Base-by-base conservation (phyloP, 1,140 invertebrate genomes). In the Panulirus ornatus region DNA sequence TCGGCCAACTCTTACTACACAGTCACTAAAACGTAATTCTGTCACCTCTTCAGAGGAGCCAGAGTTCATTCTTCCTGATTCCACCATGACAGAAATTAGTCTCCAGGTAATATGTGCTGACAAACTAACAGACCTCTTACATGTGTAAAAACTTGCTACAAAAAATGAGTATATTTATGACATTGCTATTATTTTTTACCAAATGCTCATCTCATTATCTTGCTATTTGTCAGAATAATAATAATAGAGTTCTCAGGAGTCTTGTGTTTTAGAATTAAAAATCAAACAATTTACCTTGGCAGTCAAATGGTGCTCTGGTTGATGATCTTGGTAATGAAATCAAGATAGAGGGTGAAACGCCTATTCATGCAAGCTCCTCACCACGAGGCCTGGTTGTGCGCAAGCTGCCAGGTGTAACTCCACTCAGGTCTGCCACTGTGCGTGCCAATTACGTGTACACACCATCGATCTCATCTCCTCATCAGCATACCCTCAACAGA, bases 301-400 rank as follows among this genome's bases (percentile, higher is more conserved):
- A 92, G 88, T 82, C 91, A 0, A 92, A 90, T 84, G 91, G 91
- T 51, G 84, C 84, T 76, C 36, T 92, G 66, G 79, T 92, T 22
- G 91, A 92, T 71, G 89, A 91, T 44, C 88, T 92, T n/a, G 91
- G 91, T 42, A 92, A 92, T 84, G 91, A 92, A 79, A 90, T 92
- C 27, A 92, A 75, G 66, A 84, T 91, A 6, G 91, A 92, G 30
- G 85, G 87, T n/a, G 91, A 91, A 22, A 27, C 82, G 22, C 38
- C 79, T 30, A 82, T 85, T 36, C 66, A 70, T 19, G 90, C 70
- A 66, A 89, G 58, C 58, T 63, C 58, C 34, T 85, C 91, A n/a
- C 81, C 91, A 22, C 91, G 91, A 38, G 89, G 88, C 40, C 85
- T 92, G 40, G 88, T 92, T 70, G 79, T 92, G 11, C 79, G 89